These are phyloP conservation scores for Bubo scandiacus DNA, from an alignment of 2,113 vertebrate species.

Conservation along the genomic window DNA sequence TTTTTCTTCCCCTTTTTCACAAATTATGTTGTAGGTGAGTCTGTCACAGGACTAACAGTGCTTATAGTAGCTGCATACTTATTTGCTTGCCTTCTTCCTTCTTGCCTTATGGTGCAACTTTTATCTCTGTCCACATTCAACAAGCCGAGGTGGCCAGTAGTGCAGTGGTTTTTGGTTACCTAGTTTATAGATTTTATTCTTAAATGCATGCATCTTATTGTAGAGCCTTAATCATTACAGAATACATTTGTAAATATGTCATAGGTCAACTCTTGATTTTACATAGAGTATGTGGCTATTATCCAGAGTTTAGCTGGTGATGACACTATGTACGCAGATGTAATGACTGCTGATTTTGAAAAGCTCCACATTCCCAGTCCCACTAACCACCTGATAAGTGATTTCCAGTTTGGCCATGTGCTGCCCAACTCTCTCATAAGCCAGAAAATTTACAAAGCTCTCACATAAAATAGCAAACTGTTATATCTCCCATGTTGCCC, in stretches of 20 bases:
- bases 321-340: neutral
- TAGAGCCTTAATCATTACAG: neutral
- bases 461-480: neutral
- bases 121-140: neutral
- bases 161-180: neutral
- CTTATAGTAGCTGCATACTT: neutral
- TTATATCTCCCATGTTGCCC: accelerated
- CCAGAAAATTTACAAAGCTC: neutral
- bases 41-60: neutral
- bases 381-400: neutral
- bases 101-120: neutral
- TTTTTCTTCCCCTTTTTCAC: neutral
- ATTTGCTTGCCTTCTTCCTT: neutral
- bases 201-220: neutral
- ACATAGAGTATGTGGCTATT: neutral
- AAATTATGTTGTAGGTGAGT: neutral
- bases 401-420: neutral
- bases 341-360: neutral
- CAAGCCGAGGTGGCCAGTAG: neutral
- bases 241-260: neutral
- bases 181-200: neutral
- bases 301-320: neutral
- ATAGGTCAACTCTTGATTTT: neutral
- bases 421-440: neutral
- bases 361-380: accelerated